phyloP scores from a whole-genome alignment of 2,888 invertebrate genomes.

The Escarpia spicata region DNA sequence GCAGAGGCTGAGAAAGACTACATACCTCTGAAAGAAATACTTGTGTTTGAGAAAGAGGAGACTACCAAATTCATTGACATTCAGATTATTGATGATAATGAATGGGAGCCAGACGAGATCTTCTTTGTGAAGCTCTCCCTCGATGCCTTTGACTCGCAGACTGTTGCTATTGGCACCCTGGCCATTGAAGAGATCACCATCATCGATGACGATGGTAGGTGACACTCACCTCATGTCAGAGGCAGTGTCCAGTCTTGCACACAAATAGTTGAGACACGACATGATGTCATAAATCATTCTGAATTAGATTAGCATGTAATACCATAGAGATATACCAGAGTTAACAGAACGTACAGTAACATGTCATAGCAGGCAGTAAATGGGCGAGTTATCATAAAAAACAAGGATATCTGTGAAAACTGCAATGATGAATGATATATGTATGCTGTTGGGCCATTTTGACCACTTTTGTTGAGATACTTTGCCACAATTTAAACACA shows the following conservation, averaged over 20 bases:
- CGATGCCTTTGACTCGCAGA: conserved; percentile 36
- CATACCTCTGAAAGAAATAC: conserved; percentile 67
- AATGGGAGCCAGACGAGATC: conserved; percentile 74
- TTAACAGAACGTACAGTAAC: neutral
- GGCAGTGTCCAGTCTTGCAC: no score
- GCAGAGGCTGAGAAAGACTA: conserved; percentile 71
- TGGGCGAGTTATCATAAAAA: neutral
- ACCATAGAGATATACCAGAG: neutral
- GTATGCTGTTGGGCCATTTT: neutral
- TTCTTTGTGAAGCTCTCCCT: conserved; percentile 68
- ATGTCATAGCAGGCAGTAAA: neutral
- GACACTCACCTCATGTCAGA: neutral
- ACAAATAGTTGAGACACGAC: neutral
- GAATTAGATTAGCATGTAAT: neutral
- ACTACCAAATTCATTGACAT: conserved; percentile 67
- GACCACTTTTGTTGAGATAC: neutral
- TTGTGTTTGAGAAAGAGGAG: conserved; percentile 69
- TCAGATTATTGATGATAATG: conserved; percentile 70
- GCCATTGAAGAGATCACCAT: conserved; percentile 72
- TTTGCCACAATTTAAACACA: neutral
- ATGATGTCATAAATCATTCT: neutral
- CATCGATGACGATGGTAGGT: conserved; percentile 71
- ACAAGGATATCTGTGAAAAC: neutral
- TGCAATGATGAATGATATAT: neutral
- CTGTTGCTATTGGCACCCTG: conserved; percentile 52